Conservation (phyloP, 2,888 invertebrate species). For the Eupithecia vulgata region DNA sequence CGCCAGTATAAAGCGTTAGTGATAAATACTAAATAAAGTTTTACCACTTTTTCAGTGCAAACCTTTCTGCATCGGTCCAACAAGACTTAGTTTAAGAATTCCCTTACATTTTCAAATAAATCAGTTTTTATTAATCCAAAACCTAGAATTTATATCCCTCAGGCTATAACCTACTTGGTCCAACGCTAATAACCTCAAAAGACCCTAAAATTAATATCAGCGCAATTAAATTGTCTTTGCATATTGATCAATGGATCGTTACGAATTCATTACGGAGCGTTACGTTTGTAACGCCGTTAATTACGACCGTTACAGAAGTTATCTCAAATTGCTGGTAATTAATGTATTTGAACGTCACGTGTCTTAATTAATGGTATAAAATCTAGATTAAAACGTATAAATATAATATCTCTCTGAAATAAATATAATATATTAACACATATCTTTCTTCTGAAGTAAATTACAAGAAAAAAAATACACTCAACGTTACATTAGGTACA, state of each 20-base stretch:
- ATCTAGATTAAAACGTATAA: too few relatives aligned
- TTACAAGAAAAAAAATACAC: too few relatives aligned
- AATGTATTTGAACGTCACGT: conserved; percentile 20
- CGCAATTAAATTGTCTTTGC: conserved; percentile 17
- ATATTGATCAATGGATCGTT: conserved; percentile 22
- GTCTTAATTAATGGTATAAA: conserved; percentile 15
- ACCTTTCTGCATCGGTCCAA: too few relatives aligned
- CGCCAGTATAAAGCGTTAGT: too few relatives aligned
- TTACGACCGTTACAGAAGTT: conserved; percentile 68
- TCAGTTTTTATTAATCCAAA: neutral
- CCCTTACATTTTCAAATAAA: neutral
- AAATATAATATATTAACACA: too few relatives aligned
- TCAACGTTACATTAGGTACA: too few relatives aligned
- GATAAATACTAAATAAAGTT: too few relatives aligned
- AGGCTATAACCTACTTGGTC: neutral
- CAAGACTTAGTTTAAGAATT: neutral
- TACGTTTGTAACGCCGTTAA: conserved; percentile 54
- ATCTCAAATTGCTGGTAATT: conserved; percentile 55
- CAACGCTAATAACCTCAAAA: neutral
- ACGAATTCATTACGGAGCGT: conserved; percentile 15
- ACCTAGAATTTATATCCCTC: neutral
- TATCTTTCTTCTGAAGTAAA: too few relatives aligned
- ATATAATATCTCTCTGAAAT: too few relatives aligned
- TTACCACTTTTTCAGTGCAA: too few relatives aligned
- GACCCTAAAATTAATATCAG: conserved; percentile 10